Base-by-base conservation (phyloP, 2,888 invertebrate genomes). In the Protophormia terraenovae region DNA sequence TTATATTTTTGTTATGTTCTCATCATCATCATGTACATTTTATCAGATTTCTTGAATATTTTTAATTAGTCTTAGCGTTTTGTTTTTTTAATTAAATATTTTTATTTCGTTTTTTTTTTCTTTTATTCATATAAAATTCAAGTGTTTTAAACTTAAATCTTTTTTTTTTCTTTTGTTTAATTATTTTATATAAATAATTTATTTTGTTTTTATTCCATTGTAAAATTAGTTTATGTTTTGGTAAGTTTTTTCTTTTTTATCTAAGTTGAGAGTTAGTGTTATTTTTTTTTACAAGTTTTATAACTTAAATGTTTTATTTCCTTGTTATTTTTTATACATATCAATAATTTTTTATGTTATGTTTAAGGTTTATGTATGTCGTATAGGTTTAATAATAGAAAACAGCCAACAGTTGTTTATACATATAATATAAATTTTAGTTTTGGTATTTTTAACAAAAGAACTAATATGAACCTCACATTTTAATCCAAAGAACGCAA, bases 271-370 rank as follows among this genome's bases (percentile, higher is more conserved):
- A 19, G 45, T 69, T 7, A 7, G 14, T 41, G 8, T n/a, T 47
- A 19, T 6, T 89, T 85, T 88, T 89, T 89, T 87, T 89, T 89
- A 90, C 89, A 90, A 35, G n/a, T n/a, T n/a, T n/a, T n/a, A n/a
- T n/a, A 14, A 32, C 19, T 16, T 60, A 22, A 66, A 45, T 29
- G 8, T 53, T 67, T 67, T 35, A 12, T 6, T 69, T 35, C n/a
- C n/a, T n/a, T n/a, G n/a, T n/a, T 50, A 7, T 55, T 35, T 50
- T 10, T 7, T 10, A 0, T 22, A 22, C n/a, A 22, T 24, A 55
- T 24, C 27, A 53, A 35, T 50, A 32, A 27, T 35, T 62, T 22
- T 38, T 3, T 60, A 22, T 38, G 38, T 3, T 10, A 22, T 38
- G 12, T 53, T 35, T 64, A 16, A 66, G 27, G 38, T 87, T 86